These are phyloP conservation scores for Morphnarchus princeps DNA, from an alignment of 2,113 vertebrate species.

Conservation along the genomic window DNA sequence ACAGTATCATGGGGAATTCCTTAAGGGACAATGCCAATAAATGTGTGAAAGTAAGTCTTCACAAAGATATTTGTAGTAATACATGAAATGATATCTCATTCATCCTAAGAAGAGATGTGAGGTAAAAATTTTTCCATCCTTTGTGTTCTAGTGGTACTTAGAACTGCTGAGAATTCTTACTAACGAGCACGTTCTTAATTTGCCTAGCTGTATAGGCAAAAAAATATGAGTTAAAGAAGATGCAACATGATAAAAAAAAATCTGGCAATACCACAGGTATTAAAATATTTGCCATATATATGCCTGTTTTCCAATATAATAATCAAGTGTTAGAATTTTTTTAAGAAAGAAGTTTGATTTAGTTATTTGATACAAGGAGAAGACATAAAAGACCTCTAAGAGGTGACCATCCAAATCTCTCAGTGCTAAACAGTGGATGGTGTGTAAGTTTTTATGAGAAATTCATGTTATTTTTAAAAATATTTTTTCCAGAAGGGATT, in stretches of 20 bases:
- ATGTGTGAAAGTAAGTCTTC: background rate
- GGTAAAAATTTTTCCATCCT: background rate
- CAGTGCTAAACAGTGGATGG: background rate
- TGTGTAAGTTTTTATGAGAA: background rate
- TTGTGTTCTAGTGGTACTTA: background rate
- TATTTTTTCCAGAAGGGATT: background rate
- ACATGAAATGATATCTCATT: background rate
- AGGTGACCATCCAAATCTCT: background rate
- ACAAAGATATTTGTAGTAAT: background rate
- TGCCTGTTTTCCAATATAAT: background rate
- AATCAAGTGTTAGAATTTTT: background rate
- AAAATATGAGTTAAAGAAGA: background rate
- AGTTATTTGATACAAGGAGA: background rate
- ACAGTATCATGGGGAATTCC: background rate
- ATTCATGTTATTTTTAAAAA: background rate
- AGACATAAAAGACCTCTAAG: background rate
- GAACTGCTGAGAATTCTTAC: background rate
- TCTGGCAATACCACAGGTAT: background rate
- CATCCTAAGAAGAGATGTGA: background rate
- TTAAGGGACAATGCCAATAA: background rate
- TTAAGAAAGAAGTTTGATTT: background rate
- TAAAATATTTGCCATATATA: background rate
- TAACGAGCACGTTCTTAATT: background rate
- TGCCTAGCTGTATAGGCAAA: background rate
- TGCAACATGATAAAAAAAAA: background rate